Percentiles rank a stretch among this genome's conserved stretches.
phyloP scores from a whole-genome alignment of 2,797 vertebrate species.

The Rhynchotus rufescens region DNA sequence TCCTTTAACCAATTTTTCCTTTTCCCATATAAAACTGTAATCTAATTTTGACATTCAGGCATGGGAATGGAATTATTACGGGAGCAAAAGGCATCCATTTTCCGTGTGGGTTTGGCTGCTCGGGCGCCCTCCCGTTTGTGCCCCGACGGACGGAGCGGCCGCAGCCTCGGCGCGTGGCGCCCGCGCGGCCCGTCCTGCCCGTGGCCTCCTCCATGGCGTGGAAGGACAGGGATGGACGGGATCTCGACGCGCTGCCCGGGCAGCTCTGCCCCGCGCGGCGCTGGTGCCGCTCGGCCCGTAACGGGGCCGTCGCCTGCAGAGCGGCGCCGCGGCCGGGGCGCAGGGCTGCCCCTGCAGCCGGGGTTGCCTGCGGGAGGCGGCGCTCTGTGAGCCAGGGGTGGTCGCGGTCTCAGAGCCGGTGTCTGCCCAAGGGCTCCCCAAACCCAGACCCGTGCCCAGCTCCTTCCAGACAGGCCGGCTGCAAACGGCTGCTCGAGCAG shows the following conservation, averaged over 20 bases:
- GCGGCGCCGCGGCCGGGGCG: no score
- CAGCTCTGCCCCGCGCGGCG: background rate
- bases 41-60: slow-evolving; percentile 71
- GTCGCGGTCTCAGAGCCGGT: background rate
- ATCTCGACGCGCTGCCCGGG: background rate
- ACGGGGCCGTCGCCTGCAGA: no score
- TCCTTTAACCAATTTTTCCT: slow-evolving; percentile 48
- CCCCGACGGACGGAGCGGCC: slow-evolving; percentile 1
- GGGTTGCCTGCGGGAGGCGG: background rate
- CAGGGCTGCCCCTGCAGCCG: background rate
- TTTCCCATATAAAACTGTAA: slow-evolving; percentile 63
- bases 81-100: slow-evolving; percentile 56
- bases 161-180: background rate
- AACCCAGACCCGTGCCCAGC: background rate
- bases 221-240: background rate
- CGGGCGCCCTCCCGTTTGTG: slow-evolving; percentile 10
- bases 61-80: slow-evolving; percentile 31
- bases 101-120: slow-evolving; percentile 50
- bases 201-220: background rate
- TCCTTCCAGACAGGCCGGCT: slow-evolving; percentile 61
- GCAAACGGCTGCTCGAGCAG: slow-evolving; percentile 61
- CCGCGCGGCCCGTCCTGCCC: slow-evolving; percentile 13
- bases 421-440: slow-evolving; percentile 27
- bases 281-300: background rate
- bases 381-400: background rate